phyloP scores from a whole-genome alignment of 2,797 vertebrate species.

The Cichlasoma orientale region DNA sequence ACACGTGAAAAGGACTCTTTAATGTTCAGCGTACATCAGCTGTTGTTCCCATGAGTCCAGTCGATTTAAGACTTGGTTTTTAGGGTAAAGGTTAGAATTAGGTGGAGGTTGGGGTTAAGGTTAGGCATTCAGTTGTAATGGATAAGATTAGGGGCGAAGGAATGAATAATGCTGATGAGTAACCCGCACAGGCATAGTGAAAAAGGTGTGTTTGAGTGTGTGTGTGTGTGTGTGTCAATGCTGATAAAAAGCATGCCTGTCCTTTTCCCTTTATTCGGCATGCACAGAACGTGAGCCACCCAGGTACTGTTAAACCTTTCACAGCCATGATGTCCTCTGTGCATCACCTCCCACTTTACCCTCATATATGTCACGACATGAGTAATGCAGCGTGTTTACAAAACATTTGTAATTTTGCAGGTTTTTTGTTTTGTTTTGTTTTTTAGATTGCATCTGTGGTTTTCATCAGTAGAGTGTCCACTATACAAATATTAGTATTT shows the following conservation, averaged over 20 bases:
- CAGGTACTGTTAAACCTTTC: slow-evolving; percentile 70
- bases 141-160: background rate
- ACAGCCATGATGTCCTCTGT: background rate
- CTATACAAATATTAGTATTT: background rate
- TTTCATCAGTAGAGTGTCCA: background rate
- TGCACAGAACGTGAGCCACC: slow-evolving; percentile 74
- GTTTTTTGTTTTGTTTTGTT: background rate
- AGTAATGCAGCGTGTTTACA: background rate
- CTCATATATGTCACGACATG: background rate
- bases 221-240: background rate
- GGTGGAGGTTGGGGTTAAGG: background rate
- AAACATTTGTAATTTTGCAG: background rate
- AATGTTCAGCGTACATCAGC: background rate
- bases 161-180: background rate
- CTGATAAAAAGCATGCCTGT: slow-evolving; percentile 65
- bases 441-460: background rate
- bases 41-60: background rate
- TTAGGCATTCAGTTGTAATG: too few species aligned
- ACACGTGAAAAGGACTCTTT: background rate
- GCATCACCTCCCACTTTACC: background rate
- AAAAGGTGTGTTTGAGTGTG: background rate
- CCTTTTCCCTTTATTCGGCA: slow-evolving; percentile 67
- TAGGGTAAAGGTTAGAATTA: background rate
- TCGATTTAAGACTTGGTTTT: background rate
- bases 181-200: background rate